Percentiles rank a stretch among this genome's conserved stretches.
These are phyloP conservation scores for Atta colombica DNA, from an alignment of 1,140 invertebrate species.

Conservation along the genomic window DNA sequence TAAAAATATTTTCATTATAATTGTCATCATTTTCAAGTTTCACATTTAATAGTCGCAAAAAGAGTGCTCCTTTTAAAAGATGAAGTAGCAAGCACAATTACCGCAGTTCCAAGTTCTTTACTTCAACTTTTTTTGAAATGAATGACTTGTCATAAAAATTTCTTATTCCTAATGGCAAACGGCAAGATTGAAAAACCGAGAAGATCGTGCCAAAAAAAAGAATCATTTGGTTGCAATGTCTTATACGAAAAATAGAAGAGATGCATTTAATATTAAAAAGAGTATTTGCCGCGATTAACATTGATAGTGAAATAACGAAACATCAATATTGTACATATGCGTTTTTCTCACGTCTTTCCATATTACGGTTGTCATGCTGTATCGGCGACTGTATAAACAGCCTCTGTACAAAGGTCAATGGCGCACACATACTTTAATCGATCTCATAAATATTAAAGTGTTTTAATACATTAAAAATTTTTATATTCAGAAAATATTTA, in stretches of 20 bases:
- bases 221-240: background rate
- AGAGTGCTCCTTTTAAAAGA: background rate
- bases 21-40: background rate
- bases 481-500: slow-evolving; percentile 14
- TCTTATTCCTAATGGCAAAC: background rate
- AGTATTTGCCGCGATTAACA: background rate
- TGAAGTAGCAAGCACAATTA: background rate
- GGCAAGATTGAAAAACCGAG: slow-evolving; percentile 5
- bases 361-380: background rate
- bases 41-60: background rate
- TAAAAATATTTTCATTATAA: background rate
- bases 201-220: background rate
- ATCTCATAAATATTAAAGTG: slow-evolving; percentile 42
- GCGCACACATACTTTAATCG: slow-evolving; percentile 52
- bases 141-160: background rate
- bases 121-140: slow-evolving; percentile 5
- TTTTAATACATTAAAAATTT: background rate
- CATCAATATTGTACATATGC: slow-evolving; percentile 40
- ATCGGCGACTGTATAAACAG: slow-evolving; percentile 10
- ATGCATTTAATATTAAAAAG: slow-evolving; percentile 12
- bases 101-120: background rate
- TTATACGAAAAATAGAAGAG: background rate
- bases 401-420: slow-evolving; percentile 51
- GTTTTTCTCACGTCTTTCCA: slow-evolving; percentile 43
- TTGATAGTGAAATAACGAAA: slow-evolving; percentile 35